Base-by-base conservation (phyloP, 2,113 vertebrate species). In the Labrus mixtus region DNA sequence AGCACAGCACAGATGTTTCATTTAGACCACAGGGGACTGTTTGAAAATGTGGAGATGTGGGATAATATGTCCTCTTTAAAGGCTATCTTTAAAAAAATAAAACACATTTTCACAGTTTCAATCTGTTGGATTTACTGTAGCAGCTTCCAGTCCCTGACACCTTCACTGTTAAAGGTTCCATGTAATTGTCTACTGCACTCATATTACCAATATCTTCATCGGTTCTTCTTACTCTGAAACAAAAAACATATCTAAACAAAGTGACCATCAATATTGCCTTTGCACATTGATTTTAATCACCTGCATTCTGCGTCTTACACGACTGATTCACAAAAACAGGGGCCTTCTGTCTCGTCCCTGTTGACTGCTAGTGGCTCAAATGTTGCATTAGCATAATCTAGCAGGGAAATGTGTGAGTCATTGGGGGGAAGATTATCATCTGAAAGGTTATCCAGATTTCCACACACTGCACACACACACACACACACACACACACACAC, bases 321-420 rank as follows among this genome's bases (percentile, higher is more conserved):
- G 53, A 17, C 36, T 13, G 6, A 22, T 36, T 70, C 43, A 11
- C 66, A 50, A 33, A 74, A 56, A 58, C 11, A n/a, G 15, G 19
- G 15, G 11, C 19, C 48, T 0, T 45, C 69, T 41, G 43, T 73
- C 69, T 58, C n/a, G 0, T 37, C 68, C 65, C 82, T 55, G 68
- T 65, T 46, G 61, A 70, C 76, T 69, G 76, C 61, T 64, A 22
- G 11, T 67, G 68, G 70, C 82, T 82, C 67, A 92, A 91, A 89
- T 91, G 91, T 79, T 91, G 85, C 89, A 91, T 89, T 90, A 76
- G 56, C 90, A 92, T 92, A 88, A 88, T 86, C 77, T 81, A 78
- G 74, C 57, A 3, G 7, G 77, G 69, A 78, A 85, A 79, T 73
- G 68, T 73, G 68, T 75, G 78, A 86, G 68, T 88, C 87, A 84